Base-by-base conservation (phyloP, 2,888 invertebrate species). In the Bombylius major region DNA sequence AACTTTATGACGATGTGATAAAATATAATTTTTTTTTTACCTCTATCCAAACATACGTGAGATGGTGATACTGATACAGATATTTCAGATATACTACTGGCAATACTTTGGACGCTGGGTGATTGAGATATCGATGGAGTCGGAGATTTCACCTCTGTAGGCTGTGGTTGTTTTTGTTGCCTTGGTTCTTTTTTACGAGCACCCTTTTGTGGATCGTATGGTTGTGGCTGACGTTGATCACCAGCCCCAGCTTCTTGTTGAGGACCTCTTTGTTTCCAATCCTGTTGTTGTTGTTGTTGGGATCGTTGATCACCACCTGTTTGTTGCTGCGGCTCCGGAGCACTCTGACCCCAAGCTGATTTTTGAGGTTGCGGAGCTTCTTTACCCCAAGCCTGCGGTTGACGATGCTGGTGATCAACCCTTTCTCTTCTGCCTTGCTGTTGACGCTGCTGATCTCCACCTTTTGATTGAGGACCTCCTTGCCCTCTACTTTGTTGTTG, bases 311-410 rank as follows among this genome's bases (percentile, higher is more conserved):
- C 42, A 14, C 54, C 42, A 1, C 55, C 52, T 56, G 58, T 12
- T n/a, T n/a, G n/a, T n/a, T n/a, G n/a, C n/a, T 46, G 56, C 11
- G 54, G 55, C 32, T 56, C 53, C 13, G 44, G 33, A 32, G 47
- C 51, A 39, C 42, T 31, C 50, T 46, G 23, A 11, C 12, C 12
- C 32, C 31, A 31, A 13, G 9, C 42, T 34, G 5, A 11, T 32
- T 50, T 49, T 33, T 46, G 56, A 9, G 55, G 55, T 33, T 56
- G 54, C 13, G 44, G 33, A 32, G 47, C 51, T 34, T 39, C 34
- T 52, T 46, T 31, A 11, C 12, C 12, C 32, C 31, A 31, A 13
- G 9, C 33, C 50, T 11, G 50, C 11, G 44, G 45, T 6, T 11
- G 47, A 32, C 42, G 52, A 39, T 33, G 51, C 33, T 44, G 47